phyloP scores from a whole-genome alignment of 2,113 vertebrate genomes.

The Toxostoma redivivum region DNA sequence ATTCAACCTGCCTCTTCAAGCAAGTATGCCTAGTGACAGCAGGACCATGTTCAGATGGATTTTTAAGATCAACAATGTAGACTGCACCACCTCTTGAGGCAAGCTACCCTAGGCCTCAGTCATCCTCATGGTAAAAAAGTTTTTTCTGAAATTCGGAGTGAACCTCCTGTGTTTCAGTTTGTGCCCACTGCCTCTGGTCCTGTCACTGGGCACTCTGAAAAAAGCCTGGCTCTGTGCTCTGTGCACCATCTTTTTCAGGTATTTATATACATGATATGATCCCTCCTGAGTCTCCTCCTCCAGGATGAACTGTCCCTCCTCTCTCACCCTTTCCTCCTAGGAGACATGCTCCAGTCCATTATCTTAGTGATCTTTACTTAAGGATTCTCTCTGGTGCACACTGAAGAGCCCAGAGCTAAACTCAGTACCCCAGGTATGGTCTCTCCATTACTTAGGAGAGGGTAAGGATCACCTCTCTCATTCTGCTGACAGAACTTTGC shows the following conservation, averaged over 20 bases:
- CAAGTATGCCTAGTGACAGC: not conserved
- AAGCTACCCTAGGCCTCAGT: not conserved
- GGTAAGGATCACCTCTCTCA: not conserved
- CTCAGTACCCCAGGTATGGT: not conserved
- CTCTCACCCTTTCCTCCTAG: not conserved
- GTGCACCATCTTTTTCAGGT: not conserved
- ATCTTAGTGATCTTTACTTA: not conserved
- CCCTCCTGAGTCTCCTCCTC: not conserved
- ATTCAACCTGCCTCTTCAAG: not conserved
- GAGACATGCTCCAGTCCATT: not conserved
- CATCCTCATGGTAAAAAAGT: not conserved
- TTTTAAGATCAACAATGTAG: not conserved
- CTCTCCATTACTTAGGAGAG: not conserved
- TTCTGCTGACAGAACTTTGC: not conserved
- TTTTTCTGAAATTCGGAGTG: not conserved
- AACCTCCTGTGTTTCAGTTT: not conserved
- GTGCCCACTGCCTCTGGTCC: not conserved
- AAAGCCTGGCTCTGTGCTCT: not conserved
- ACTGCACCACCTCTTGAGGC: not conserved
- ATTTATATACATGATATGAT: not conserved
- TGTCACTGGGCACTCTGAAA: not conserved
- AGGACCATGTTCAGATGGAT: not conserved
- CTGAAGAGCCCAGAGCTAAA: not conserved
- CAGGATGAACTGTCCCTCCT: not conserved
- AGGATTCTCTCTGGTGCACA: not conserved